These are phyloP conservation scores for Enteromius paludinosus DNA, from an alignment of 2,797 vertebrate species.

Conservation along the genomic window DNA sequence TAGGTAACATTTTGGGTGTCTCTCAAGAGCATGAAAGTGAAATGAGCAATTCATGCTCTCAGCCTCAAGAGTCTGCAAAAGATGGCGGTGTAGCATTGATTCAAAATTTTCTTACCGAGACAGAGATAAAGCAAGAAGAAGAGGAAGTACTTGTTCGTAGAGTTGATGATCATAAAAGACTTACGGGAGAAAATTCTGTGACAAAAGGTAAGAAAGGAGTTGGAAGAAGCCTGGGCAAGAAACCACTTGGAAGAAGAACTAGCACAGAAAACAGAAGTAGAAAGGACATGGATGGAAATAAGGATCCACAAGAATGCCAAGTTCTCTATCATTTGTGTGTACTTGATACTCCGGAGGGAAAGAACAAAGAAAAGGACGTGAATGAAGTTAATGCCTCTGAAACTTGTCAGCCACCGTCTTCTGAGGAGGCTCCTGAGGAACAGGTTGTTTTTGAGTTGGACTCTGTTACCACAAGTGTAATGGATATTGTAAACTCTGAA, in stretches of 20 bases:
- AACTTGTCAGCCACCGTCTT: conserved; percentile 31
- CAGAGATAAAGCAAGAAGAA: conserved; percentile 77
- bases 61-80: conserved; percentile 29
- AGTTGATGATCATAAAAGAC: conserved; percentile 40
- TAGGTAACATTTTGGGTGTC: conserved; percentile 10
- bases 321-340: conserved; percentile 71
- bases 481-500: conserved; percentile 58
- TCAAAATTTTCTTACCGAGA: conserved; percentile 62
- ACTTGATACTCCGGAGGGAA: conserved; percentile 61
- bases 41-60: conserved; percentile 11
- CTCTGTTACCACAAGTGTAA: conserved; percentile 64
- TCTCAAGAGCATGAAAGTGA: conserved; percentile 43
- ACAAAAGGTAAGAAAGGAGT: conserved; percentile 50
- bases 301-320: conserved; percentile 70
- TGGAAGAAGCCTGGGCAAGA: conserved; percentile 43
- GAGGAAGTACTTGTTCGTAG: conserved; percentile 70
- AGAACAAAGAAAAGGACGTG: conserved; percentile 38
- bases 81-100: conserved; percentile 46
- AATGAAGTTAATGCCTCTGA: conserved; percentile 20
- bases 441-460: conserved; percentile 68
- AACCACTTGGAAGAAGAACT: conserved; percentile 51
- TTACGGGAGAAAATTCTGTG: conserved; percentile 13
- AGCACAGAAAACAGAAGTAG: conserved; percentile 35
- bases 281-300: conserved; percentile 53
- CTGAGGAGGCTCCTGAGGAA: conserved; percentile 64